phyloP scores from a whole-genome alignment of 2,888 invertebrate species.

The Seladonia tumulorum region DNA sequence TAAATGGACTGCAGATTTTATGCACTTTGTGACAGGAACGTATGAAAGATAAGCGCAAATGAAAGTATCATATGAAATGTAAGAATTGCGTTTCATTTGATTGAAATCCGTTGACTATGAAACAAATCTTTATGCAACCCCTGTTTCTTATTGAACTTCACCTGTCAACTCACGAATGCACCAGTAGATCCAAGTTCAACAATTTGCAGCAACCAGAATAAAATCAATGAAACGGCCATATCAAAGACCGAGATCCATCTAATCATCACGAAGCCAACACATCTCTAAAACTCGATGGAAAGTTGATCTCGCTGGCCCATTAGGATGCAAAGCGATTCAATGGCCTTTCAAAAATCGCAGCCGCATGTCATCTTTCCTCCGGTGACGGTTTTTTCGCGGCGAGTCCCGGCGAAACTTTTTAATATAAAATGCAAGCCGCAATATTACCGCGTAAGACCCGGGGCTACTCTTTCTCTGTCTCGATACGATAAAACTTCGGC shows the following conservation, averaged over 20 bases:
- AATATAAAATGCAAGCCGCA: constrained; percentile 80
- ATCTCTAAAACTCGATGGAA: neutral
- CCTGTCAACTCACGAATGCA: neutral
- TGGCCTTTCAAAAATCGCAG: neutral
- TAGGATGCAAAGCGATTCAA: constrained; percentile 13
- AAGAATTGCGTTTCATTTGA: too few relatives aligned
- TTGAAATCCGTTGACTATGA: neutral
- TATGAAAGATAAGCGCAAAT: neutral
- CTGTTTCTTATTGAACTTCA: neutral
- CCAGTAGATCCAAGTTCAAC: neutral
- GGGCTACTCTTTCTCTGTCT: constrained; percentile 58
- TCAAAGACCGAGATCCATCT: neutral
- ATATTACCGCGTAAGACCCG: constrained; percentile 75
- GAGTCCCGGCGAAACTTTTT: constrained; percentile 75
- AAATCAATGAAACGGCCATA: neutral
- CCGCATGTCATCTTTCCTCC: constrained; percentile 22
- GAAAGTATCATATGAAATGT: neutral
- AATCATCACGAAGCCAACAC: neutral
- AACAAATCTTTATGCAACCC: neutral
- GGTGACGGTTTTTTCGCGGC: constrained; percentile 18
- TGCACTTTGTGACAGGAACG: too few relatives aligned
- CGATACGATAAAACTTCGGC: constrained; percentile 80
- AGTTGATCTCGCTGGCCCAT: neutral
- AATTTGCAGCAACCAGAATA: neutral
- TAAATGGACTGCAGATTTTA: too few relatives aligned